Conservation (phyloP, 2,797 vertebrate genomes). For the Mallotus villosus region DNA sequence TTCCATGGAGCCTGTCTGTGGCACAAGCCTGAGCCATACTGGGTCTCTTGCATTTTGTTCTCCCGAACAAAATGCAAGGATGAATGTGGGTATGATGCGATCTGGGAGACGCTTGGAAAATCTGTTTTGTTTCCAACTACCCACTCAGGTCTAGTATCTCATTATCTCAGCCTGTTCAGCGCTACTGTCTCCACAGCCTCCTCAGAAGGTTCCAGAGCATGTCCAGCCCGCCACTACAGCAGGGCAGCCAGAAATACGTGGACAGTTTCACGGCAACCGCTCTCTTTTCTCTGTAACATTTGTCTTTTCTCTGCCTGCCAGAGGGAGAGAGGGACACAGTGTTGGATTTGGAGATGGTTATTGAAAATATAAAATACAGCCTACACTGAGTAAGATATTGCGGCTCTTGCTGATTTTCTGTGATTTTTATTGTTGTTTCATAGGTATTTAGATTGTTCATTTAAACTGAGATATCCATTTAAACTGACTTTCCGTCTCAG, state of each 20-base stretch:
- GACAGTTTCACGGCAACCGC: constrained; percentile 42
- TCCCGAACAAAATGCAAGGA: neutral
- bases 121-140: neutral
- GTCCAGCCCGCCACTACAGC: constrained; percentile 9
- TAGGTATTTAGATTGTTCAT: too few species aligned
- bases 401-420: too few species aligned
- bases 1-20: neutral
- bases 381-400: constrained; percentile 15
- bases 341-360: neutral
- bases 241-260: constrained; percentile 42
- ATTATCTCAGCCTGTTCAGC: constrained; percentile 2
- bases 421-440: too few species aligned
- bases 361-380: too few species aligned
- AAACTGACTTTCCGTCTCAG: too few species aligned
- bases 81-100: neutral
- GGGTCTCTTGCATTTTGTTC: too few species aligned
- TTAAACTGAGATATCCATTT: too few species aligned
- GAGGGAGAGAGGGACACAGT: constrained; percentile 11
- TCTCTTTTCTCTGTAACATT: constrained; percentile 22
- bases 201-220: constrained; percentile 17
- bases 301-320: constrained; percentile 11
- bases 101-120: neutral
- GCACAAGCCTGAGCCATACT: neutral
- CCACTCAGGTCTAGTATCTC: constrained; percentile 15
- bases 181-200: constrained; percentile 30